Conservation (phyloP, 1,140 invertebrate genomes). For the Drosophila ironensis region DNA sequence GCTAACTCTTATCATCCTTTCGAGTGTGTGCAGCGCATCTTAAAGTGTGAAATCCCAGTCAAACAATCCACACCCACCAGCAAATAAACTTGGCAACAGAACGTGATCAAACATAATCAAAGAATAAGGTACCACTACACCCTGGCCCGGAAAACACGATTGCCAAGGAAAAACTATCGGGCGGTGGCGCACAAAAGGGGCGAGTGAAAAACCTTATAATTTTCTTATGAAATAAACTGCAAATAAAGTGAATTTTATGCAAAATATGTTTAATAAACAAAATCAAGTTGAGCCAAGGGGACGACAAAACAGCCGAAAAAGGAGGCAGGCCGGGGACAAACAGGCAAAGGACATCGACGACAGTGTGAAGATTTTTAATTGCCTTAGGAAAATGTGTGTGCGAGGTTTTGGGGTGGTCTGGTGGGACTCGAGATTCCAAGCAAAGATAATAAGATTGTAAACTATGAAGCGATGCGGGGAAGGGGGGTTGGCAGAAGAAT, state of each 20-base stretch:
- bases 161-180: conserved; percentile 48
- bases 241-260: conserved; percentile 78
- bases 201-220: conserved; percentile 52
- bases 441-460: conserved; percentile 77
- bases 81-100: conserved; percentile 54
- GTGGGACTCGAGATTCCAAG: conserved; percentile 54
- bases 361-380: conserved; percentile 73
- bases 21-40: not conserved
- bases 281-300: conserved; percentile 56
- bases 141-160: not conserved
- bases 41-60: conserved; percentile 1
- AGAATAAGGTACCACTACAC: conserved; percentile 48
- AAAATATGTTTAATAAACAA: conserved; percentile 80
- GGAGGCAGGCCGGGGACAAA: conserved; percentile 22
- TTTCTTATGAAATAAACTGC: conserved; percentile 77
- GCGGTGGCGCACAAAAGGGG: conserved; percentile 9
- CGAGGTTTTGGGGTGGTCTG: not conserved
- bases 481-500: conserved; percentile 15
- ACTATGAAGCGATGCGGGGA: conserved; percentile 52
- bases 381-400: conserved; percentile 47
- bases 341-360: conserved; percentile 62
- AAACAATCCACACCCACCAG: conserved; percentile 27
- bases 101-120: conserved; percentile 76
- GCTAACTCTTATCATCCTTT: not conserved
- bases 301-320: conserved; percentile 35